Percentiles rank a stretch among this genome's conserved stretches.
These are phyloP conservation scores for Takifugu bimaculatus DNA, from an alignment of 2,113 vertebrate genomes.

Conservation along the genomic window DNA sequence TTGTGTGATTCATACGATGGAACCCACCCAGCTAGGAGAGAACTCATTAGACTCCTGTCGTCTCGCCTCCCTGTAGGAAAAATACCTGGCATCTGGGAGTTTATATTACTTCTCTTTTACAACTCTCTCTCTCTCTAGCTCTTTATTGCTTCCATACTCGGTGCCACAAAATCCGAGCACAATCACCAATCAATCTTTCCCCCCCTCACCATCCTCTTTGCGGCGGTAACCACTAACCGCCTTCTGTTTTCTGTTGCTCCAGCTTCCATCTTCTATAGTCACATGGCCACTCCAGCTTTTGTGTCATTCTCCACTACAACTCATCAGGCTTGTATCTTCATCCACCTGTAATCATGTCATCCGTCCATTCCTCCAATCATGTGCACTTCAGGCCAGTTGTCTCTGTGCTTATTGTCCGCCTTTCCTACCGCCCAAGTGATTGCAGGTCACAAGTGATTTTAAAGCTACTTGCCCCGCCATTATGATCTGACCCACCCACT, in stretches of 20 bases:
- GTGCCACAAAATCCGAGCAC: conserved; percentile 59
- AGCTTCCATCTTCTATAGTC: conserved; percentile 28
- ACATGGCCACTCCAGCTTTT: conserved; percentile 21
- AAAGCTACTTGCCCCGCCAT: conserved; percentile 17
- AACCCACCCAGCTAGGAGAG: conserved; percentile 52
- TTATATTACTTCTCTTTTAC: conserved; percentile 65
- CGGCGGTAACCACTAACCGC: conserved; percentile 43
- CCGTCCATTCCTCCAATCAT: conserved; percentile 18
- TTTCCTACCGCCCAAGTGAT: conserved; percentile 56
- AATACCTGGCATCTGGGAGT: conserved; percentile 65
- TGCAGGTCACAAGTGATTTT: conserved; percentile 62
- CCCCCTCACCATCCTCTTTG: conserved; percentile 39
- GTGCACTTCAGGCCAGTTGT: conserved; percentile 30
- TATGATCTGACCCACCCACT: conserved; percentile 13
- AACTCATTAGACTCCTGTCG: conserved; percentile 69
- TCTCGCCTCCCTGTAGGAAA: conserved; percentile 61
- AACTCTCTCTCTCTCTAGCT: conserved; percentile 32
- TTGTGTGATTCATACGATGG: conserved; percentile 64
- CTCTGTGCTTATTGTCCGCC: conserved; percentile 19
- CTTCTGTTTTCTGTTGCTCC: conserved; percentile 34
- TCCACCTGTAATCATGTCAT: conserved; percentile 49
- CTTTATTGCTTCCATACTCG: conserved; percentile 63
- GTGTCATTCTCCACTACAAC: conserved; percentile 39
- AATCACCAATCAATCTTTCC: conserved; percentile 70
- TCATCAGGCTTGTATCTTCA: conserved; percentile 44